Percentiles rank a stretch among this genome's conserved stretches.
These are phyloP conservation scores for Xyrichtys novacula DNA, from an alignment of 2,797 vertebrate genomes.

Conservation along the genomic window DNA sequence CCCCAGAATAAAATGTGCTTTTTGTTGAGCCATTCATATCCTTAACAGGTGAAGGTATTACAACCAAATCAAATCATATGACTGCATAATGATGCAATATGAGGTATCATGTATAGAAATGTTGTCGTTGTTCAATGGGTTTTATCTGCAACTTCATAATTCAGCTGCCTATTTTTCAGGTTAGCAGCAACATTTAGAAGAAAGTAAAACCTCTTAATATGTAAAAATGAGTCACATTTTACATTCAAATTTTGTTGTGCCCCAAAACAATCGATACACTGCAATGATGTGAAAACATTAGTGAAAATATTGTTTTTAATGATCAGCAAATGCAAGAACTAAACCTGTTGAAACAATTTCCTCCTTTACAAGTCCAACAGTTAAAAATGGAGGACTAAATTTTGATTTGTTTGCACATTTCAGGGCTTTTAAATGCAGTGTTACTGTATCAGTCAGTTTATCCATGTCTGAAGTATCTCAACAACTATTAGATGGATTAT, in stretches of 20 bases:
- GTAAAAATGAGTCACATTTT: slow-evolving; percentile 35
- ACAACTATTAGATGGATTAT: no score
- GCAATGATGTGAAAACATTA: slow-evolving; percentile 29
- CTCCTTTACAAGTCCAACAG: slow-evolving; percentile 9
- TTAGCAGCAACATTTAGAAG: slow-evolving; percentile 22
- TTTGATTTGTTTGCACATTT: no score
- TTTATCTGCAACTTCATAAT: neutral
- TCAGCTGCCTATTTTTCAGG: neutral
- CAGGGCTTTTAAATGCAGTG: no score
- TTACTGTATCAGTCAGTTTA: no score
- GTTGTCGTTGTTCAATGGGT: no score
- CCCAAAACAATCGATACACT: slow-evolving; percentile 51
- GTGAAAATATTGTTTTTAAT: slow-evolving; percentile 41
- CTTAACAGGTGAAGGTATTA: slow-evolving; percentile 17
- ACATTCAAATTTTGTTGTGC: slow-evolving; percentile 44
- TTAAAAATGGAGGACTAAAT: no score
- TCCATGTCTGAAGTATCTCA: no score
- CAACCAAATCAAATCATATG: slow-evolving; percentile 25
- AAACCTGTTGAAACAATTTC: slow-evolving; percentile 3
- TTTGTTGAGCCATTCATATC: slow-evolving; percentile 53
- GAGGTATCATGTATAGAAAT: no score
- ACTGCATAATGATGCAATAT: slow-evolving; percentile 24
- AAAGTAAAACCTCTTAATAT: slow-evolving; percentile 31
- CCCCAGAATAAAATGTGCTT: slow-evolving; percentile 42
- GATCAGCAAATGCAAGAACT: slow-evolving; percentile 26